Conservation (phyloP, 1,140 invertebrate species). For the Saccostrea glomerata region DNA sequence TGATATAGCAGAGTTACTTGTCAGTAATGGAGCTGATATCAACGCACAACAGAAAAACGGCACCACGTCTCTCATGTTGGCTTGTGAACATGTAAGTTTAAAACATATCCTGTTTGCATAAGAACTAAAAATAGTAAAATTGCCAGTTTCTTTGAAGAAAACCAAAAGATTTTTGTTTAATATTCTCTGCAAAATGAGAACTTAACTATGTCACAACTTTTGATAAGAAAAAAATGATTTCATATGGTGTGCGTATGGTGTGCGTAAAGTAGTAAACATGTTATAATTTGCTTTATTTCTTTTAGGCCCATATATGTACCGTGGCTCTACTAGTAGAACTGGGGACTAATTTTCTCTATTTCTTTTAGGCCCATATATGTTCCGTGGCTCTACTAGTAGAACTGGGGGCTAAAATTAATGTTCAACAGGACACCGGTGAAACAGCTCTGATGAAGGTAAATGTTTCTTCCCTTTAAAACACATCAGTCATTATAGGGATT, state of each 20-base stretch:
- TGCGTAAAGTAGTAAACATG: too few species aligned
- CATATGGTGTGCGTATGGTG: too few species aligned
- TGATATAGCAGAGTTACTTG: slow-evolving; percentile 69
- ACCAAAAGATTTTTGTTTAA: too few species aligned
- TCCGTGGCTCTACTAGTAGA: slow-evolving; percentile 68
- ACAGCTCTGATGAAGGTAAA: slow-evolving; percentile 75
- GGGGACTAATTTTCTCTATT: slow-evolving; percentile 59
- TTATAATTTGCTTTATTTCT: not conserved
- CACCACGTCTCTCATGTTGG: slow-evolving; percentile 72
- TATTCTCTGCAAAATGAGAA: too few species aligned
- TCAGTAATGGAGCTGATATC: slow-evolving; percentile 67
- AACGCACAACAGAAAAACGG: slow-evolving; percentile 71
- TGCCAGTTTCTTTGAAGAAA: too few species aligned
- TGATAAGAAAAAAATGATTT: too few species aligned
- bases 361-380: slow-evolving; percentile 68
- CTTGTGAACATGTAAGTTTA: slow-evolving; percentile 68
- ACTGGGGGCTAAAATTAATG: slow-evolving; percentile 71
- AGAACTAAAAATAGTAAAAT: too few species aligned
- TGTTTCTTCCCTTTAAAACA: not conserved
- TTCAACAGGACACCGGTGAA: slow-evolving; percentile 68
- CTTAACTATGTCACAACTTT: too few species aligned
- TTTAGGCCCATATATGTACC: slow-evolving; percentile 69
- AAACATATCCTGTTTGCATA: too few species aligned
- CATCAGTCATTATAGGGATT: not conserved
- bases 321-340: slow-evolving; percentile 69